These are phyloP conservation scores for Petrocephalus sullivani DNA, from an alignment of 2,797 vertebrate genomes.

Conservation along the genomic window DNA sequence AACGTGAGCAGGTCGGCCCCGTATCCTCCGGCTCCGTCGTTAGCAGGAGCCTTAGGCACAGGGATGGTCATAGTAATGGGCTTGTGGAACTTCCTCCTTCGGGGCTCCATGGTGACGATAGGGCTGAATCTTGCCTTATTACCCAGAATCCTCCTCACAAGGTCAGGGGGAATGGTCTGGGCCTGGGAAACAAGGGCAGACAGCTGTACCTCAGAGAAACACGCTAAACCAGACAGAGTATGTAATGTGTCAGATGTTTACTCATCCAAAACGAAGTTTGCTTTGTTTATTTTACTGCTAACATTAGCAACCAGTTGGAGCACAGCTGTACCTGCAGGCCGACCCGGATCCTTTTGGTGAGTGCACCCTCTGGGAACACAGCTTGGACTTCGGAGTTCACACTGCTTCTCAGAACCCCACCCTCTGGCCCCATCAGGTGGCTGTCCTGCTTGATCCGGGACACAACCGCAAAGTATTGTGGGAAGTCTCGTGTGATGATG, in stretches of 20 bases:
- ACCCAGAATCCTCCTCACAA: conserved; percentile 86
- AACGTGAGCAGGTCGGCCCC: conserved; percentile 82
- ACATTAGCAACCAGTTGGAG: neutral
- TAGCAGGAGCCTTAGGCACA: conserved; percentile 77
- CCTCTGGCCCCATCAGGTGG: conserved; percentile 90
- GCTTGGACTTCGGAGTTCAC: conserved; percentile 92
- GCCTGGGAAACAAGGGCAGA: conserved; percentile 60
- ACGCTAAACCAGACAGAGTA: neutral
- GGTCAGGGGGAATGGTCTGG: conserved; percentile 81
- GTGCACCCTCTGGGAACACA: conserved; percentile 90
- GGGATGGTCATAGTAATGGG: conserved; percentile 98
- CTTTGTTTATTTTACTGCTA: neutral
- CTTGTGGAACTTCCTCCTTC: conserved; percentile 95
- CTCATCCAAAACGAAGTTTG: neutral
- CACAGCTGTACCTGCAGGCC: conserved; percentile 79
- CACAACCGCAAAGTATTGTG: conserved; percentile 94
- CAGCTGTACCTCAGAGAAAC: neutral
- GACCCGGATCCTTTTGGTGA: conserved; percentile 91
- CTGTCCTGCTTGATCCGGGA: conserved; percentile 95
- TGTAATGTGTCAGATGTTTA: neutral
- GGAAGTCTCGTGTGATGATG: conserved; percentile 94
- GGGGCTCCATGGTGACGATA: conserved; percentile 90
- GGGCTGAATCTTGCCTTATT: conserved; percentile 93
- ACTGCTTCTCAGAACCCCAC: conserved; percentile 87
- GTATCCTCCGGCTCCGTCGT: conserved; percentile 70